A percentile compares a stretch with the other conserved stretches of the same genome.
Evolutionary conservation across 2,797 vertebrate genomes (phyloP).

Genomic region (Aselliscus stoliczkanus): DNA sequence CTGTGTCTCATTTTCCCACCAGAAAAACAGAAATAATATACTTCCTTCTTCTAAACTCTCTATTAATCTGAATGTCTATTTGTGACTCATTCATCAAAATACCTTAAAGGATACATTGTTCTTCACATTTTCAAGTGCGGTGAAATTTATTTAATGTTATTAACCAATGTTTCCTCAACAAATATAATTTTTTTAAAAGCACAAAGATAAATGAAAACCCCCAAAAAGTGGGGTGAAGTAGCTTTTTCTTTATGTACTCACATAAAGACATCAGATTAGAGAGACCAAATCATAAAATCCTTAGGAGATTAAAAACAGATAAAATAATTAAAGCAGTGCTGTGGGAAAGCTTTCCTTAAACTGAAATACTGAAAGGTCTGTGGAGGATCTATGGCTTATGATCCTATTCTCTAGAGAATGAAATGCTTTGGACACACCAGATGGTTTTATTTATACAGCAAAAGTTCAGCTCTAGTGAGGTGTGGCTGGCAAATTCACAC

Average conservation of each 20-base stretch:
- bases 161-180: neutral
- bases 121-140: neutral
- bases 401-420: constrained; percentile 78
- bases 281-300: constrained; percentile 56
- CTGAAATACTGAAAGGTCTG: constrained; percentile 72
- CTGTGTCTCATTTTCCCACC: constrained; percentile 59
- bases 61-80: neutral
- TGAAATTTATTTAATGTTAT: neutral
- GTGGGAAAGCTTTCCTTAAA: constrained; percentile 78
- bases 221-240: neutral
- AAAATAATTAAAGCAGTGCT: constrained; percentile 74
- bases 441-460: constrained; percentile 81
- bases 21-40: constrained; percentile 50
- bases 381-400: constrained; percentile 76
- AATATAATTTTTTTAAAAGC: neutral
- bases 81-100: constrained; percentile 18
- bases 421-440: constrained; percentile 79
- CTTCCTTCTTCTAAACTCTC: constrained; percentile 10
- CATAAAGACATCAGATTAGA: constrained; percentile 66
- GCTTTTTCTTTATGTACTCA: constrained; percentile 56
- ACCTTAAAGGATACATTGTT: neutral
- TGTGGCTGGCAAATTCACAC: constrained; percentile 67
- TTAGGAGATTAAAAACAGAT: constrained; percentile 75
- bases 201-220: neutral
- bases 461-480: constrained; percentile 78